These are phyloP conservation scores for Thysanoteuthis rhombus DNA, from an alignment of 2,888 invertebrate genomes.

Conservation along the genomic window DNA sequence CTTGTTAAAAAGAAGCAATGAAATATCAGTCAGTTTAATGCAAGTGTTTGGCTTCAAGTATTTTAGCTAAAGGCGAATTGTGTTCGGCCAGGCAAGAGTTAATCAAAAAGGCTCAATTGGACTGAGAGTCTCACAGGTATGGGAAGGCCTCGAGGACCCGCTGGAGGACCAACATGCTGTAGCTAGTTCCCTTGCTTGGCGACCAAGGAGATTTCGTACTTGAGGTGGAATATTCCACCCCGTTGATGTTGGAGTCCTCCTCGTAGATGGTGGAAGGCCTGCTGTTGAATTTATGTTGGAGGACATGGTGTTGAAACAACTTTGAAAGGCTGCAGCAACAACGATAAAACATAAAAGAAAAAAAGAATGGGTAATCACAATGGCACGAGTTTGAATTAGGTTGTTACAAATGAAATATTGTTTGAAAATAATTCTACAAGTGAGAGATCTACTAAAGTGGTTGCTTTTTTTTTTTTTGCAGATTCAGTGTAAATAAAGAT, in stretches of 20 bases:
- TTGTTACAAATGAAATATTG: too few species aligned
- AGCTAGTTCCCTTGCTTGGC: background rate
- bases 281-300: background rate
- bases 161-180: slow-evolving; percentile 23
- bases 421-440: too few species aligned
- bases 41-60: background rate
- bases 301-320: background rate
- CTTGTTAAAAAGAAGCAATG: background rate
- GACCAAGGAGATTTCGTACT: background rate
- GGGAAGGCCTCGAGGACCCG: background rate
- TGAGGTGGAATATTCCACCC: background rate
- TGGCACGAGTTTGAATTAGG: background rate
- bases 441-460: too few species aligned
- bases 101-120: background rate
- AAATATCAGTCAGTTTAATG: background rate
- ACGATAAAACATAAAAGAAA: background rate
- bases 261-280: background rate
- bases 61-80: background rate
- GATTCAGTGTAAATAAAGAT: too few species aligned
- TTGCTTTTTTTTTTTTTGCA: too few species aligned
- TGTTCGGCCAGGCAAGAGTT: background rate
- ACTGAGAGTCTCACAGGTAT: slow-evolving; percentile 16
- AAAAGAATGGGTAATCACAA: background rate
- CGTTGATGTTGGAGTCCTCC: background rate
- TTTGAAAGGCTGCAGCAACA: slow-evolving; percentile 26